These are phyloP conservation scores for Pocillopora damicornis DNA, from an alignment of 64 coral and sea anemone species.

Conservation along the genomic window DNA sequence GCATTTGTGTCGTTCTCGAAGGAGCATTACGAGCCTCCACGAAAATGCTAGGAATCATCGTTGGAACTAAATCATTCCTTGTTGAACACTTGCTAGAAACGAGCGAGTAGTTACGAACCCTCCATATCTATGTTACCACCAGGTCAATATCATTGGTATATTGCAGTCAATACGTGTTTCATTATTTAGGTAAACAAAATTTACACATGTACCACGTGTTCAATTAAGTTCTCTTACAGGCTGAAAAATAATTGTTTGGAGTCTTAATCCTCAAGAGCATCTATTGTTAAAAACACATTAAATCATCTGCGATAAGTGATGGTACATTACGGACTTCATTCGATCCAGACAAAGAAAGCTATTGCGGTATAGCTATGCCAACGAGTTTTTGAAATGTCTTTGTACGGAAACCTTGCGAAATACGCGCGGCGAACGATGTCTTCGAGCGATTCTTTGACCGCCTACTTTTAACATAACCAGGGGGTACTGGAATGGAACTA, in stretches of 20 bases:
- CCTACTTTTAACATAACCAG: background rate
- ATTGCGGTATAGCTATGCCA: background rate
- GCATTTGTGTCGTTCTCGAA: background rate
- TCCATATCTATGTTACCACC: background rate
- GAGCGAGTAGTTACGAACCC: background rate
- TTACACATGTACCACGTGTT: background rate
- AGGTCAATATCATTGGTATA: background rate
- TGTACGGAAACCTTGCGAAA: background rate
- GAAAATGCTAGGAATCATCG: background rate
- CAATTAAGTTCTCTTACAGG: background rate
- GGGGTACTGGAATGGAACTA: too few relatives aligned
- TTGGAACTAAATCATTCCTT: background rate
- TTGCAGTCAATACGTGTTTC: slow-evolving; percentile 1
- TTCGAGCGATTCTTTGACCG: background rate
- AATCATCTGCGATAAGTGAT: background rate
- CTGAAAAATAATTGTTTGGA: background rate
- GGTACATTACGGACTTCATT: background rate
- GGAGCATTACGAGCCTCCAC: background rate
- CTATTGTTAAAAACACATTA: background rate
- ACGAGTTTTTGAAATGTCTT: background rate
- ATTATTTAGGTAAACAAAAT: slow-evolving; percentile 7
- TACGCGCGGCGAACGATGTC: background rate
- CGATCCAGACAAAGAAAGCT: background rate
- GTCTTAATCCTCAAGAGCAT: background rate
- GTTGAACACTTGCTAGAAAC: too few relatives aligned